Base-by-base conservation (phyloP, 2,797 vertebrate genomes). In the Platyrinchus mystaceus region DNA sequence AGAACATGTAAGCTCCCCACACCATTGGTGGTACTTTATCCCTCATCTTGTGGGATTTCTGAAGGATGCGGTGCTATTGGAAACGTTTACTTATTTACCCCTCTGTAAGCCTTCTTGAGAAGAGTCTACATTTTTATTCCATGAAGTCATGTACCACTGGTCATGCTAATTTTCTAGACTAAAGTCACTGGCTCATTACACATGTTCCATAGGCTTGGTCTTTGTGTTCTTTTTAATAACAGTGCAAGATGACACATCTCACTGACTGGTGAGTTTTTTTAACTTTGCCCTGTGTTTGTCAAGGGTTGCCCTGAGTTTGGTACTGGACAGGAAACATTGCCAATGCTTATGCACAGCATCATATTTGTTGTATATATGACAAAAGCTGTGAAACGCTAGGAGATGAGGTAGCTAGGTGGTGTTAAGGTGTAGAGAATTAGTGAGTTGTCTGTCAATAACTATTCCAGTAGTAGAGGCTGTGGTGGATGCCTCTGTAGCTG, bases 311-410 rank as follows among this genome's bases (percentile, higher is more conserved):
- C 14, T 18, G 43, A 44, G 27, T 78, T 90, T 70, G 37, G 21
- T 41, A 27, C 41, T 32, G 27, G 32, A 7, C 26, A n/a, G 63
- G 41, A 66, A 15, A 7, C 7, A 4, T 14, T 68, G 12, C 11
- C 12, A 9, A 0, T 75, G 22, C 37, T 75, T 68, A 10, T 7
- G 32, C 63, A 16, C 9, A n/a, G 7, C 0, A 1, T 59, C 18
- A 1, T 58, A 11, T 20, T 17, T 60, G 16, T 34, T 56, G 13
- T 62, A 1, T 39, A 6, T 37, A 16, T 80, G 56, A 55, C 8
- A 47, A 60, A 55, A 80, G 56, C 36, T 50, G 13, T 16, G 71
- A 59, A 81, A 23, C 12, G 10, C 28, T 12, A 16, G 78, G 53
- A 49, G 15, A 15, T 44, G 17, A 36, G 62, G 21, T 32, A 27